phyloP scores from a whole-genome alignment of 2,113 vertebrate species.

The Strix uralensis region DNA sequence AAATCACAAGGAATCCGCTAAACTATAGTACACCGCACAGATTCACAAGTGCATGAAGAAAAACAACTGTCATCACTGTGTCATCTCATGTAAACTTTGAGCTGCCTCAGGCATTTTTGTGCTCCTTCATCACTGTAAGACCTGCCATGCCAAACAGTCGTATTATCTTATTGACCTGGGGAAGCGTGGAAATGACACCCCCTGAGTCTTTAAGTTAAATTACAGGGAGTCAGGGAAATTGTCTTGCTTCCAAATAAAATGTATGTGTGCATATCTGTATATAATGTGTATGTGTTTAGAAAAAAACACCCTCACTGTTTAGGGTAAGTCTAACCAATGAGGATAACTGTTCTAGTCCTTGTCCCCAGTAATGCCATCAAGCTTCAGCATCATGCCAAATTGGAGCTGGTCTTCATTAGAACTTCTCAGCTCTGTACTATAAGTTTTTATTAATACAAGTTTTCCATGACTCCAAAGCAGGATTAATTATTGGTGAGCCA shows the following conservation, averaged over 20 bases:
- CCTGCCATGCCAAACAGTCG: background rate
- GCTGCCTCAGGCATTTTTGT: background rate
- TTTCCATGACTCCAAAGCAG: background rate
- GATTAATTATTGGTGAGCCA: background rate
- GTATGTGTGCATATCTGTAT: background rate
- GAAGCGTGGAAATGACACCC: background rate
- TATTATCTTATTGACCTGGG: background rate
- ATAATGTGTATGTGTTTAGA: background rate
- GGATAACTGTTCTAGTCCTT: background rate
- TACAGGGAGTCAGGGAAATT: too few species aligned
- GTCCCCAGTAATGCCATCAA: background rate
- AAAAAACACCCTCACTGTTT: background rate
- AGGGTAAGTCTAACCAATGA: background rate
- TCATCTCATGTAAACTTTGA: background rate
- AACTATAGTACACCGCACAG: background rate
- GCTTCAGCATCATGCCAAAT: background rate
- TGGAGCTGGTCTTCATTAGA: background rate
- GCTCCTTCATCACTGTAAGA: background rate
- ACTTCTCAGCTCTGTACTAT: background rate
- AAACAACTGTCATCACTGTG: background rate
- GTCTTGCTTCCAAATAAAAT: background rate
- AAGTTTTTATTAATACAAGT: background rate
- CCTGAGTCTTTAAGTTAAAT: background rate
- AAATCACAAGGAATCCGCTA: background rate
- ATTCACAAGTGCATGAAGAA: background rate